Base-by-base conservation (phyloP, 2,888 invertebrate genomes). In the Muschampia staudingeri region DNA sequence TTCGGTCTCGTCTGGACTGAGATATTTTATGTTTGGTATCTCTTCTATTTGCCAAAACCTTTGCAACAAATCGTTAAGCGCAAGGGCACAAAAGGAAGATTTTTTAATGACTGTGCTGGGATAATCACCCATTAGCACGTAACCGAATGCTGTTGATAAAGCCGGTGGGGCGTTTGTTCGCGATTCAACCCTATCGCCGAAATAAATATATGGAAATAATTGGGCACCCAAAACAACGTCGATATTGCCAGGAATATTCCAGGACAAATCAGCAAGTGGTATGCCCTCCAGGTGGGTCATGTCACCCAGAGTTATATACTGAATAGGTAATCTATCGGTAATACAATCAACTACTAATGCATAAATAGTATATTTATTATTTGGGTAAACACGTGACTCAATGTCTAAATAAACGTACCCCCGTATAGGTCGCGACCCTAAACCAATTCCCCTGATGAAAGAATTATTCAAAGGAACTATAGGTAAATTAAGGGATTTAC, bases 381-480 rank as follows among this genome's bases (percentile, higher is more conserved):
- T 61, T 25, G 61, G 61, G 25, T 61, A 25, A 25, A 61, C 61
- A 12, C 61, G 61, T 61, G 61, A 61, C 61, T 61, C 61, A 61
- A 61, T 61, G 61, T 61, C 61, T 12, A 61, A 61, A 61, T 61
- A 61, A 61, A 61, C 61, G 61, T 61, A 61, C 19, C 61, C 61
- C 11, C 4, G 61, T 25, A 61, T 61, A 25, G 61, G 61, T 25
- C 61, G 65, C 14, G 65, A 65, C 65, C 65, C 65, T 65, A 65
- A 65, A 65, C 65, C 65, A 30, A 65, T 65, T 65, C 65, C 65
- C 30, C 30, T 65, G 14, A 65, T 65, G 14, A 65, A 30, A 65
- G 65, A 65, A 30, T 65, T 65, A 65, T 65, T 65, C 14, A 65
- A 30, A 65, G 65, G 65, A 65, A 65, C 65, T 65, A 65, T 65